Evolutionary conservation across 2,888 invertebrate species (phyloP).

Genomic region (Melinaea menophilus): DNA sequence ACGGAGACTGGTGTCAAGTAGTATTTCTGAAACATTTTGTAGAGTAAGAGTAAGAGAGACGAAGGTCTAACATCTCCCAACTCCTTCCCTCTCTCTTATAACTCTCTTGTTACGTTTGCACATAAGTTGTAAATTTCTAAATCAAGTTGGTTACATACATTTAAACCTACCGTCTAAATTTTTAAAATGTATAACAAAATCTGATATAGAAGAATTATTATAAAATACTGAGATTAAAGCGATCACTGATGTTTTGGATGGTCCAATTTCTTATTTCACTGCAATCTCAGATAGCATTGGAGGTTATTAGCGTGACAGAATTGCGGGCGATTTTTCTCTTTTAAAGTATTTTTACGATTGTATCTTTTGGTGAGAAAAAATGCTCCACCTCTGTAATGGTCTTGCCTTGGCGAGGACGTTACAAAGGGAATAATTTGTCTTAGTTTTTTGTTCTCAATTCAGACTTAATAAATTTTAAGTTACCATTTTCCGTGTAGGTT

Average conservation of each 20-base stretch:
- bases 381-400: constrained; percentile 32
- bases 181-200: no score
- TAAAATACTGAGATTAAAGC: neutral
- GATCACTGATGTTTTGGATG: constrained; percentile 37
- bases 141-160: no score
- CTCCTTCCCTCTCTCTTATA: no score
- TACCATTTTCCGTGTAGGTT: constrained; percentile 20
- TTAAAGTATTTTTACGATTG: constrained; percentile 48
- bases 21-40: no score
- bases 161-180: no score
- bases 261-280: constrained; percentile 70
- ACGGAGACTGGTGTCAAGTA: no score
- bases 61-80: no score
- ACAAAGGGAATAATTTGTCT: constrained; percentile 35
- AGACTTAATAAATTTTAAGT: constrained; percentile 24
- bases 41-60: no score
- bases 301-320: constrained; percentile 65
- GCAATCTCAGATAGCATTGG: constrained; percentile 59
- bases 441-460: constrained; percentile 29
- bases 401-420: constrained; percentile 32
- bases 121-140: no score
- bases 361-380: constrained; percentile 38
- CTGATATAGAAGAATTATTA: neutral
- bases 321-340: constrained; percentile 56
- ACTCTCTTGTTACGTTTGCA: no score